Evolutionary conservation across 2,113 vertebrate genomes (phyloP), one percentile per base, ranked within the genome.

Genomic region (Malurus melanocephalus): DNA sequence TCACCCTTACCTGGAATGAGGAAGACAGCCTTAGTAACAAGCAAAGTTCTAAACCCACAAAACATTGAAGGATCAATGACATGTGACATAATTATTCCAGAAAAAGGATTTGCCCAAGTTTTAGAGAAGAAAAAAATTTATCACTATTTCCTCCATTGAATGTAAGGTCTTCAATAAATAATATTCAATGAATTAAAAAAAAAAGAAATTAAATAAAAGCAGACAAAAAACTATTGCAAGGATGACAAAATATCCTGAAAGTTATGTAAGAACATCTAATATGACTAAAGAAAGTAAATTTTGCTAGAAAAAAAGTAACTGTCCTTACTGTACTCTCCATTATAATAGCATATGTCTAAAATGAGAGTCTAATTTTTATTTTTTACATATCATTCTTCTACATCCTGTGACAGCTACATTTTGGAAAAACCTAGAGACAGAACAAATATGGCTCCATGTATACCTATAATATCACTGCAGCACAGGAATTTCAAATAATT

Each of bases 191-290:
- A 56, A 66, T 9, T 13, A 4, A 1, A 30, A 45, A 56, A 56
- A n/a, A 22, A 24, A 2, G 2, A 43, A 2, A 23, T 4, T 10
- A 52, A 72, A 7, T 4, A 84, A 40, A 90, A 77, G 0, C 1
- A 3, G 23, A 30, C 7, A 61, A 73, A 85, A 89, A 19, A 1
- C 13, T 65, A 35, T 30, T 43, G 21, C 14, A 80, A 73, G 33
- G 5, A 73, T 48, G 7, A 45, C 4, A 73, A 89, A 80, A 64
- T 40, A 77, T 27, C 9, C 19, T 22, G 24, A 73, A 85, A 65
- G 3, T 33, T 56, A 56, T 43, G 16, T 43, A 72, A 32, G 10
- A 85, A 48, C 4, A 74, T 35, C 33, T 30, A 66, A 35, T 32
- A 30, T 38, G 8, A 21, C 7, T 48, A 43, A 46, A 56, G 79